Evolutionary conservation across 2,113 vertebrate species (phyloP), one percentile per base, ranked within the genome.

Genomic region (Callaeas wilsoni): DNA sequence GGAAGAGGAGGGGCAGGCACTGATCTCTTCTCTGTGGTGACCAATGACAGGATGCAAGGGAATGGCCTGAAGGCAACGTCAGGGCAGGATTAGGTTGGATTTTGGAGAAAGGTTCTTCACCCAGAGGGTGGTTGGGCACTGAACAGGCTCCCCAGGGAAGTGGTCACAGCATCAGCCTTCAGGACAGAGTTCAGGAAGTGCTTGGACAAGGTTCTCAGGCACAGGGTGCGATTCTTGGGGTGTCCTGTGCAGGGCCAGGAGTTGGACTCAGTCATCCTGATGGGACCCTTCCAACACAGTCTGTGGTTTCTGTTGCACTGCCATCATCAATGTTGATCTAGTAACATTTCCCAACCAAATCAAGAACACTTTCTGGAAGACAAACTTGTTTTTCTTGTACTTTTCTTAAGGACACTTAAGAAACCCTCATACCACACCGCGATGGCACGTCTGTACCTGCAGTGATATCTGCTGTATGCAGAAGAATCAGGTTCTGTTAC

Each of bases 391-490:
- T 63, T 55, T 13, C 25, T 13, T 52, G 39, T 4, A 46, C 37
- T 10, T 56, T 81, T 80, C 52, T n/a, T 35, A 49, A 67, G 26
- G 35, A 25, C 50, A 22, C 13, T 8, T n/a, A n/a, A n/a, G n/a
- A n/a, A n/a, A n/a, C 39, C 67, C 44, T 96, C 12, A 3, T 20
- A 44, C 49, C 19, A 7, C 32, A 35, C 27, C 2, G 1, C 0
- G 0, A 37, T 17, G 7, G 27, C 1, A 0, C 4, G 7, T 49
- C 65, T 33, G 15, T 37, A 53, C 23, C 57, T 65, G 49, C 53
- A 76, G 32, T 44, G 56, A 8, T 49, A 30, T n/a, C 27, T 87
- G 27, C 65, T 22, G 26, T 9, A 7, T 4, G 33, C 11, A 63
- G 20, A 75, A 33, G 15, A 85, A 76, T 20, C 7, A 83, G 9